Evolutionary conservation across 2,888 invertebrate genomes (phyloP), one percentile per base, ranked within the genome.

Genomic region (Chymomyza caudatula): DNA sequence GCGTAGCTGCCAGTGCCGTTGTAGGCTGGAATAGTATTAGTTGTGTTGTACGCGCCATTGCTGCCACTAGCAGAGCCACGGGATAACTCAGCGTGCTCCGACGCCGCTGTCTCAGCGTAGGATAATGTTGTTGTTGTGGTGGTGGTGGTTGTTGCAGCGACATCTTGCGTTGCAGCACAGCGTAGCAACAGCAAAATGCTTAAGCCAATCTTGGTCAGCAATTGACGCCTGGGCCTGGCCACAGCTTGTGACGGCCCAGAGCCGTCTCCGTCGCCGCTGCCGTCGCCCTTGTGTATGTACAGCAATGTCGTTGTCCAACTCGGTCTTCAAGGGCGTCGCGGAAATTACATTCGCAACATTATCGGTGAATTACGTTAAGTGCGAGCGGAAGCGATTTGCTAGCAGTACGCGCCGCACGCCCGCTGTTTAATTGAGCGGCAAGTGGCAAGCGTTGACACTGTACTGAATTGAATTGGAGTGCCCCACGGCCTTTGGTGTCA

Each of bases 11-110:
- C 19, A 13, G 51, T 42, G 44, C 4, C 49, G 43, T 20, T 55
- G 73, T 67, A 37, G 85, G 85, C 65, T 87, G 84, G 66, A 87
- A 78, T 65, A 83, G 78, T 75, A 86, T 86, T 68, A 87, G 77
- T 70, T 73, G 78, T 37, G 78, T 77, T 81, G 86, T 87, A 65
- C 67, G 87, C 68, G 86, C 86, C 83, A 87, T 87, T 47, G 80
- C 69, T 47, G 74, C 74, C 72, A 77, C 77, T 67, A 83, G 74
- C 55, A 76, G 67, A 74, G 85, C 82, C 77, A 82, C 88, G 87
- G 83, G 85, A 73, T 75, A 82, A 64, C 76, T 71, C 80, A 82
- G 73, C 73, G 71, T 73, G 74, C 74, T 84, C n/a, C 52, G 57
- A 61, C 71, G 81, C 17, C 75, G 77, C 58, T 75, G 72, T 22